Base-by-base conservation (phyloP, 2,113 vertebrate genomes). In the Morone chrysops region DNA sequence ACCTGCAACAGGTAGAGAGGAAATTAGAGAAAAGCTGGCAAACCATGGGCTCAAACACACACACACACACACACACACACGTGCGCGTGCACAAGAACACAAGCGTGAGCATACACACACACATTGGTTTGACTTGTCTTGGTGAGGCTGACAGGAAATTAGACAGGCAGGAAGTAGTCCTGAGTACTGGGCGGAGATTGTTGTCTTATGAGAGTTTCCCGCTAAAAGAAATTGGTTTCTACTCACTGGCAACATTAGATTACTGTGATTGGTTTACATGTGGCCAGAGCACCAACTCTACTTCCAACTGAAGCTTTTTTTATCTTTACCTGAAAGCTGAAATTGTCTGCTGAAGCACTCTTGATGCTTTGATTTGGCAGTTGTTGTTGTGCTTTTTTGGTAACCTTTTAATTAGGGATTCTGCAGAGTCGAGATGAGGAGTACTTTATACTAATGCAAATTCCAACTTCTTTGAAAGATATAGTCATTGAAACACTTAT, bases 1-100 rank as follows among this genome's bases (percentile, higher is more conserved):
- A 79, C 1, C 79, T 56, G 76, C 76, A 70, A 90, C 79, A 90
- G 92, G 89, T 91, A 87, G 75, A 84, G 75, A 92, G 92, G 92
- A 93, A 94, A 93, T 94, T 87, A 87, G 87, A 92, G 78, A 79
- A 16, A 89, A 81, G 70, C 71, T 69, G 72, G 70, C 67, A 68
- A 78, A 65, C 56, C 47, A 78, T 17, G 43, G 65, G 48, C 36
- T n/a, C 20, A 16, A 59, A 47, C 68, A 73, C 77, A 43, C 65
- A 31, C 8, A 50, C 51, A 41, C 20, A 47, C 68, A 73, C 77
- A 43, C 65, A 31, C 8, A 50, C 51, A 41, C 20, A 54, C 47
- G 77, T 6, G 45, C 12, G 31, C n/a, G 2, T 14, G 14, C 4
- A 3, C 17, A 51, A 53, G 43, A 67, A 73, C 70, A 81, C 70